phyloP scores from a whole-genome alignment of 2,888 invertebrate genomes.

The Nemurella pictetii region DNA sequence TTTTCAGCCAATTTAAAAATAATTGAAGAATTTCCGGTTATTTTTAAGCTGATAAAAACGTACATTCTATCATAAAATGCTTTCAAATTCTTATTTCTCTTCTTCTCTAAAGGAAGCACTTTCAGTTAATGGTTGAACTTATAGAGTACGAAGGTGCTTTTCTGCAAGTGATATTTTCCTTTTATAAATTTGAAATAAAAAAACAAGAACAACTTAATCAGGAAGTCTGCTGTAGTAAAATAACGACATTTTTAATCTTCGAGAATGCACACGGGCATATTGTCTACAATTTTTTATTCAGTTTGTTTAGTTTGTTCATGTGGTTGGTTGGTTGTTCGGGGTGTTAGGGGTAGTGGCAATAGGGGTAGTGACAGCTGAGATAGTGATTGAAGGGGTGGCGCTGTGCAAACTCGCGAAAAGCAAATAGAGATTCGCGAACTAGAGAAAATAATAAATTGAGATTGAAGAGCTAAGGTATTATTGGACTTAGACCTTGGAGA shows the following conservation, averaged over 20 bases:
- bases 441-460: slow-evolving; percentile 29
- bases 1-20: neutral
- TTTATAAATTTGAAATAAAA: neutral
- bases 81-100: neutral
- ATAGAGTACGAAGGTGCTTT: neutral
- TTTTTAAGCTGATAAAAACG: neutral
- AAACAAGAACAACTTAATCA: neutral
- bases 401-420: slow-evolving; percentile 11
- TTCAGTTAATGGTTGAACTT: neutral
- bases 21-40: no score
- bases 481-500: neutral
- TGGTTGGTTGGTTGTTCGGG: neutral
- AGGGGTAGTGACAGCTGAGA: slow-evolving; percentile 1
- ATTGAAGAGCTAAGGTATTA: slow-evolving; percentile 26
- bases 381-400: slow-evolving; percentile 19
- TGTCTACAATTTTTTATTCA: neutral
- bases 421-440: slow-evolving; percentile 22
- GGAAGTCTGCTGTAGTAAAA: neutral
- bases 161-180: neutral
- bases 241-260: neutral
- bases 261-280: neutral
- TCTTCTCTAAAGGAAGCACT: neutral
- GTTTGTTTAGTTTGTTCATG: neutral
- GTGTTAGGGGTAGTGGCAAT: neutral
- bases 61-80: neutral